Conservation (phyloP, 1,140 invertebrate species). For the Sarcophaga peregrina region DNA sequence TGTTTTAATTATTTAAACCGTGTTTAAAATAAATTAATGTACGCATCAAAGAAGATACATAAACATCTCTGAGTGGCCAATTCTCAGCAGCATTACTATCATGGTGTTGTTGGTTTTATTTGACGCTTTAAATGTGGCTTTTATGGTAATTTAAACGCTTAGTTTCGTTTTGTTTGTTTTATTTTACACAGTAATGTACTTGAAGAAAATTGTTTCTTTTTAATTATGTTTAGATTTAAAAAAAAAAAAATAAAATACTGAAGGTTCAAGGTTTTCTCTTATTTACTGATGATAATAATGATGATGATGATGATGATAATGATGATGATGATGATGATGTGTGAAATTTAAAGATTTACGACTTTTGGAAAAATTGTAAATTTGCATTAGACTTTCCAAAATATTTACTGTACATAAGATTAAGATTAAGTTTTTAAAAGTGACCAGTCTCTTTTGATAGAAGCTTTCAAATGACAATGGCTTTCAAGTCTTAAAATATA, state of each 20-base stretch:
- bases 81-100: not conserved
- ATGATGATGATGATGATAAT: too few relatives aligned
- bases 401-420: too few relatives aligned
- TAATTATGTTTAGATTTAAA: too few relatives aligned
- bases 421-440: too few relatives aligned
- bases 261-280: not conserved
- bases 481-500: too few relatives aligned
- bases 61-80: not conserved
- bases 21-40: conserved; percentile 3
- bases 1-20: not conserved
- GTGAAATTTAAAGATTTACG: too few relatives aligned
- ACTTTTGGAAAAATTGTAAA: too few relatives aligned
- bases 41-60: not conserved
- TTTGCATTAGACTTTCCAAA: too few relatives aligned
- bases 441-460: too few relatives aligned
- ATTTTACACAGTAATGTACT: not conserved
- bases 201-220: not conserved
- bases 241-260: too few relatives aligned
- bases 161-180: not conserved
- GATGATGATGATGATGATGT: too few relatives aligned
- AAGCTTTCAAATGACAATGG: too few relatives aligned
- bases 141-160: conserved; percentile 20
- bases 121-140: not conserved
- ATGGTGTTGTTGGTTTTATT: not conserved
- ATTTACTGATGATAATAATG: not conserved